Evolutionary conservation across 2,113 vertebrate species (phyloP), one percentile per base, ranked within the genome.

Genomic region (Osmerus mordax): DNA sequence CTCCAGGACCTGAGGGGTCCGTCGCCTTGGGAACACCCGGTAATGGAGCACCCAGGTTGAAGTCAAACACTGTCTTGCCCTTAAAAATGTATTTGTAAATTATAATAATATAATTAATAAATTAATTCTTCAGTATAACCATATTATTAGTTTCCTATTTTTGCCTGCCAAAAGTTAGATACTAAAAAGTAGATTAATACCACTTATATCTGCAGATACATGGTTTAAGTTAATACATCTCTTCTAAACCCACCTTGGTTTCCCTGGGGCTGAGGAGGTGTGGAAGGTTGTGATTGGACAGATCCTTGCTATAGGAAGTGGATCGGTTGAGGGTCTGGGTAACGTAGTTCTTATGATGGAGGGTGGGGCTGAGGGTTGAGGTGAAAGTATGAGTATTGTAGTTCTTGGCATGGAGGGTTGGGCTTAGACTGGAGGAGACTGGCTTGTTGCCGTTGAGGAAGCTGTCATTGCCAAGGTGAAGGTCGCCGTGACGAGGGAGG

Each of bases 211-310:
- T 36, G 32, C 32, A 6, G 7, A 36, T 36, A 36, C 32, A 36
- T 36, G 32, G 32, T 36, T 6, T 36, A 36, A 6, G 32, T 36
- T 4, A 36, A 36, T 36, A 36, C 1, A 36, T 36, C 32, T 47
- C 41, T 47, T 47, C 41, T 47, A 47, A 9, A 47, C 41, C 41
- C 28, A 62, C 60, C 60, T 98, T 98, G 78, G 89, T 74, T 62
- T 99, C 97, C 90, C 98, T 98, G 61, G 97, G 97, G 84, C 97
- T 99, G 78, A 99, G 95, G 71, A 98, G 95, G 83, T 98, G 97
- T 0, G 97, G 96, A 84, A 99, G 91, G 81, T 97, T 97, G 83
- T 96, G 98, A 86, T 96, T 99, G 66, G 91, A 89, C 76, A 97
- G 88, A 84, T 99, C 97, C 91, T 99, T 99, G 93, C 78, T 94